phyloP scores from a whole-genome alignment of 1,140 invertebrate genomes.

The Lasaia peninsularis region DNA sequence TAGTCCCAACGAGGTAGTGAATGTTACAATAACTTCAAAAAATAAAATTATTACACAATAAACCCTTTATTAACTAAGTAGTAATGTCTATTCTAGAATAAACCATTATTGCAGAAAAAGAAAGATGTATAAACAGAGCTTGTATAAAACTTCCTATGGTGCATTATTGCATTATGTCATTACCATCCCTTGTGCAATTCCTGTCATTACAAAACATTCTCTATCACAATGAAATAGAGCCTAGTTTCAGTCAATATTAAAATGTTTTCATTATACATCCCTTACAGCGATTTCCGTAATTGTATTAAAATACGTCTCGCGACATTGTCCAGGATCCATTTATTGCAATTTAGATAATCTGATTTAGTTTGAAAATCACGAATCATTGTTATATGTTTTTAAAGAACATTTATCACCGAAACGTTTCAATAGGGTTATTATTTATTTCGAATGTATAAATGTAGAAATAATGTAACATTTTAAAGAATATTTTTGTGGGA shows the following conservation, averaged over 20 bases:
- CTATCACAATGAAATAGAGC: neutral
- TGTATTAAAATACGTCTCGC: constrained; percentile 12
- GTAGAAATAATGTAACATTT: too few relatives aligned
- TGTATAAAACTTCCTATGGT: neutral
- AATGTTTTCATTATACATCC: constrained; percentile 13
- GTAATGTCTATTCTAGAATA: too few relatives aligned
- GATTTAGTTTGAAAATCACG: constrained; percentile 5
- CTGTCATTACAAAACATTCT: neutral
- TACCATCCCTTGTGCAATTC: neutral
- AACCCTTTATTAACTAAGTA: too few relatives aligned
- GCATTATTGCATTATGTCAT: constrained; percentile 5
- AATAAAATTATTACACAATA: too few relatives aligned
- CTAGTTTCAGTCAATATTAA: neutral
- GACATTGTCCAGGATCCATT: constrained; percentile 9
- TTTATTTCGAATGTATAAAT: too few relatives aligned
- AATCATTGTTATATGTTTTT: neutral
- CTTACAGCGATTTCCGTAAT: constrained; percentile 11
- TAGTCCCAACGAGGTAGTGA: too few relatives aligned
- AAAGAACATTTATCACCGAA: neutral
- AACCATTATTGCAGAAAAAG: neutral
- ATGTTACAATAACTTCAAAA: too few relatives aligned
- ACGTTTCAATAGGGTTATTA: too few relatives aligned
- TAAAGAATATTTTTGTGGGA: too few relatives aligned
- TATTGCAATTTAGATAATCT: constrained; percentile 11
- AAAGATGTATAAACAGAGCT: neutral